Base-by-base conservation (phyloP, 1,140 invertebrate genomes). In the Heliothis subflexa region DNA sequence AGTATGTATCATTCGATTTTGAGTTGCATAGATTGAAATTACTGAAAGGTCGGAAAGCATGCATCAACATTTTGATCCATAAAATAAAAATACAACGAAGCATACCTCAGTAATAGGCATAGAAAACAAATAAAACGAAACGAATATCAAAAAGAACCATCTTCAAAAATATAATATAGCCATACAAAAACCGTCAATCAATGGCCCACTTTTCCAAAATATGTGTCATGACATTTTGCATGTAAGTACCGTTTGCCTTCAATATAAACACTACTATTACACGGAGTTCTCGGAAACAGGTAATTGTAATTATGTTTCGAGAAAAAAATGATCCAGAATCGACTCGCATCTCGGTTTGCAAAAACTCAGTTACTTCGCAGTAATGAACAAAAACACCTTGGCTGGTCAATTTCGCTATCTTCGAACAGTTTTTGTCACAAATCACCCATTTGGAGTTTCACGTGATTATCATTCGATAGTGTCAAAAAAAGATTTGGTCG, bases 381-480 rank as follows among this genome's bases (percentile, higher is more conserved):
- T 75, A 75, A 75, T 75, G 57, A 75, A 62, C 73, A 75, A 75
- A 75, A 75, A 75, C 55, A 33, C 52, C 47, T 64, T 7, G 21
- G 18, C 10, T 61, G 73, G 54, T 75, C 73, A 75, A 75, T 75
- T 75, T 75, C 40, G 55, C 55, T 61, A 64, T 50, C 49, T 40
- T 64, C 45, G n/a, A 52, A 52, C 18, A 25, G 52, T 74, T 78
- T 78, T 78, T 78, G 59, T 47, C 21, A 52, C 73, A 80, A 81
- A 68, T 81, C 79, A 77, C 62, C 66, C 57, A 50, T 64, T 33
- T 62, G 21, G 18, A 50, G 25, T 75, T 62, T 75, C 13, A 28
- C 59, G 59, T n/a, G 59, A 64, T 28, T 64, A 61, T 50, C 49
- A 62, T 62, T 61, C 21, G 54, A 10, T 59, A 10, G 12, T 45